phyloP scores from a whole-genome alignment of 1,140 invertebrate species.

The Heliothis subflexa region DNA sequence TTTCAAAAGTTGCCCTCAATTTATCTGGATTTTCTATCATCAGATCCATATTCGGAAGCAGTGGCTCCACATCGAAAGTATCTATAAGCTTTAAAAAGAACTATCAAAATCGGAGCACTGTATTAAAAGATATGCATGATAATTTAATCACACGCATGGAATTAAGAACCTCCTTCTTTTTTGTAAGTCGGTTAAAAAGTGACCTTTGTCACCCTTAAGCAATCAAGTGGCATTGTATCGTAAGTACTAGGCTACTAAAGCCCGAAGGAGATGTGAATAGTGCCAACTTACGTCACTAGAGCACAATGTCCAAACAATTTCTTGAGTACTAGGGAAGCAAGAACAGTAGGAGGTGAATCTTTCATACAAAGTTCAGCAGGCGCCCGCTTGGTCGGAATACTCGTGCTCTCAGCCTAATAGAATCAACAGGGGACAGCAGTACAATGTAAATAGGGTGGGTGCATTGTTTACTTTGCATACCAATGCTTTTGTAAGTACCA shows the following conservation, averaged over 20 bases:
- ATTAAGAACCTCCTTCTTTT: too few relatives aligned
- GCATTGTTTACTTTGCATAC: slow-evolving; percentile 19
- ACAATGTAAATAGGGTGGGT: background rate
- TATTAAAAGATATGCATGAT: too few relatives aligned
- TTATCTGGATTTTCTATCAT: too few relatives aligned
- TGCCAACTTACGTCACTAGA: slow-evolving; percentile 15
- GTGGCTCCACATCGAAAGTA: too few relatives aligned
- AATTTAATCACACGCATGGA: too few relatives aligned
- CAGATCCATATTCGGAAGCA: too few relatives aligned
- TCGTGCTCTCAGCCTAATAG: background rate
- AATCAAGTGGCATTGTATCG: background rate
- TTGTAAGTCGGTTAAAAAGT: too few relatives aligned
- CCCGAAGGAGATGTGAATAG: slow-evolving; percentile 16
- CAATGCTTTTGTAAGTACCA: background rate
- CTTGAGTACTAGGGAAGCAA: slow-evolving; percentile 19
- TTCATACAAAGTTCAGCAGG: background rate
- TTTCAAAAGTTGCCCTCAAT: too few relatives aligned
- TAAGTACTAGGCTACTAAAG: background rate
- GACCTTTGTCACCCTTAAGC: too few relatives aligned
- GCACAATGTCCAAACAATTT: slow-evolving; percentile 23
- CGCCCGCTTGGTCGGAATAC: slow-evolving; percentile 7
- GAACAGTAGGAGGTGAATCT: background rate
- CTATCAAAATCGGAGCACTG: too few relatives aligned
- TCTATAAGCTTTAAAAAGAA: too few relatives aligned
- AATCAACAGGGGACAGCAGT: background rate